Evolutionary conservation across 2,113 vertebrate genomes (phyloP).

Genomic region (Papio anubis): DNA sequence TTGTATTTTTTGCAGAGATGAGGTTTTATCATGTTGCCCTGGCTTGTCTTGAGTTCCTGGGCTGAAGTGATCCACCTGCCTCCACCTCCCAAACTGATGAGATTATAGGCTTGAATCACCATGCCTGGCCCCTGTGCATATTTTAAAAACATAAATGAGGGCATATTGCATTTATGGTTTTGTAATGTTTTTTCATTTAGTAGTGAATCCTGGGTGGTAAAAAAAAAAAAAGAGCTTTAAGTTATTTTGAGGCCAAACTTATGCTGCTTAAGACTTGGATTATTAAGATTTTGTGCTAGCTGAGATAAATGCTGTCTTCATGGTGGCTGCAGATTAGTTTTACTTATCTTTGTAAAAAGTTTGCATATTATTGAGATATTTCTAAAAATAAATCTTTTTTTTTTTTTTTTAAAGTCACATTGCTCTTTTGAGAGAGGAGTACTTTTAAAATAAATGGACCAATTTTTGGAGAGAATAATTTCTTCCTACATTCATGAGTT

Average conservation of each 20-base stretch:
- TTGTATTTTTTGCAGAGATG: too few relatives aligned
- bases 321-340: neutral
- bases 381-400: neutral
- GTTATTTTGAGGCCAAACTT: slow-evolving; percentile 32
- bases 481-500: neutral
- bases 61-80: too few relatives aligned
- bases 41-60: too few relatives aligned
- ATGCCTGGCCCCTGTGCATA: neutral
- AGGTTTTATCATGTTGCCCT: too few relatives aligned
- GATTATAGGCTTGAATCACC: too few relatives aligned
- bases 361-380: neutral
- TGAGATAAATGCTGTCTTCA: neutral
- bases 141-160: neutral
- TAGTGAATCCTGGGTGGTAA: neutral
- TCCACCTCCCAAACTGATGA: too few relatives aligned
- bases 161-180: neutral
- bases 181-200: slow-evolving; percentile 33
- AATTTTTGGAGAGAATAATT: slow-evolving; percentile 13
- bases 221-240: slow-evolving; percentile 34
- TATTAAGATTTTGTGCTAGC: slow-evolving; percentile 42
- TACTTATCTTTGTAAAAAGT: slow-evolving; percentile 3
- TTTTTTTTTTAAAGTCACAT: neutral
- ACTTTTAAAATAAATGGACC: neutral
- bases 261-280: slow-evolving; percentile 12
- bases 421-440: slow-evolving; percentile 3